Percentiles rank a stretch among this genome's conserved stretches.
These are phyloP conservation scores for Nestor notabilis DNA, from an alignment of 2,113 vertebrate species.

Conservation along the genomic window DNA sequence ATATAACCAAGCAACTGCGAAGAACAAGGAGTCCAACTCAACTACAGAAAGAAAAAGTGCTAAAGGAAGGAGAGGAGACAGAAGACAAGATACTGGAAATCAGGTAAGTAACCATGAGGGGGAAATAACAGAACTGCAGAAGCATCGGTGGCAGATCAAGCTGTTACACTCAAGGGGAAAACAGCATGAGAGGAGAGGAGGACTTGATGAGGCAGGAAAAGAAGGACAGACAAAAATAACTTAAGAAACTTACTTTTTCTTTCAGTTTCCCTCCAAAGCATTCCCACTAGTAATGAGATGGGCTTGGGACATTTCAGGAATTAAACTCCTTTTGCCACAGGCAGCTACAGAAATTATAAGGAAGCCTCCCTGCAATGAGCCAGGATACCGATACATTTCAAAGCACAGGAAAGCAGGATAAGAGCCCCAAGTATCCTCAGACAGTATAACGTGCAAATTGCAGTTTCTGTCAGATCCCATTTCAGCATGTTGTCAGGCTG, in stretches of 20 bases:
- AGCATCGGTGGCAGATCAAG: neutral
- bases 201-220: neutral
- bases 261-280: neutral
- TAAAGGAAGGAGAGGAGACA: neutral
- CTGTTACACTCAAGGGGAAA: slow-evolving; percentile 4
- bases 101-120: slow-evolving; percentile 62
- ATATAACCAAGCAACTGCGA: slow-evolving; percentile 20
- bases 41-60: neutral
- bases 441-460: neutral
- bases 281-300: neutral
- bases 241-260: neutral
- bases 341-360: neutral
- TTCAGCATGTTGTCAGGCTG: neutral
- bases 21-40: neutral
- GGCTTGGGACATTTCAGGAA: neutral
- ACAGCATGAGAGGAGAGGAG: neutral
- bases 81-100: slow-evolving; percentile 13
- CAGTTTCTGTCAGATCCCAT: neutral
- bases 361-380: neutral
- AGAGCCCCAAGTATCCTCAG: neutral
- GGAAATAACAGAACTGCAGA: neutral
- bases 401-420: neutral
- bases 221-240: neutral
- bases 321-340: neutral
- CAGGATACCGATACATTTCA: neutral